Evolutionary conservation across 1,140 invertebrate genomes (phyloP).

Genomic region (Cotesia chilonis): DNA sequence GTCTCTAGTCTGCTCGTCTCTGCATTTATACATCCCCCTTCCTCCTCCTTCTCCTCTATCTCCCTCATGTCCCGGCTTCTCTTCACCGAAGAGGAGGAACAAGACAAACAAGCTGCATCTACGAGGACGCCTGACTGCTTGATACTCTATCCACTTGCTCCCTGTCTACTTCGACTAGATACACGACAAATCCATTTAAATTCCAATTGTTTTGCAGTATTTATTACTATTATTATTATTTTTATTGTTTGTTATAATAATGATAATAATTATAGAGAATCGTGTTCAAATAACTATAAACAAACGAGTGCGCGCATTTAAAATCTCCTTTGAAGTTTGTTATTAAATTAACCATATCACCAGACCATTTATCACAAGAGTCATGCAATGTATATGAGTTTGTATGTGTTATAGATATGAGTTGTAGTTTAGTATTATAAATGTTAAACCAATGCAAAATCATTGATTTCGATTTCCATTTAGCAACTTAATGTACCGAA

Average conservation of each 20-base stretch:
- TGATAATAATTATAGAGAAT: background rate
- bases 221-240: too few species aligned
- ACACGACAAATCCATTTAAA: constrained; percentile 9
- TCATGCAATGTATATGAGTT: constrained; percentile 1
- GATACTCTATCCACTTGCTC: background rate
- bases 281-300: constrained; percentile 4
- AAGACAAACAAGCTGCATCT: background rate
- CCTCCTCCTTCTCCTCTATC: background rate
- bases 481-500: constrained; percentile 63
- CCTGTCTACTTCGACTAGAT: background rate
- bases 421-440: constrained; percentile 13
- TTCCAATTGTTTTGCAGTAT: background rate
- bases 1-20: constrained; percentile 25
- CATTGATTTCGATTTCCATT: constrained; percentile 64
- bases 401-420: background rate
- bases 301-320: constrained; percentile 1
- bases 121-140: background rate
- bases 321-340: constrained; percentile 29
- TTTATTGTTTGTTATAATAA: background rate
- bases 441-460: constrained; percentile 43
- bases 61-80: background rate
- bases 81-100: too few species aligned
- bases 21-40: background rate
- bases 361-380: constrained; percentile 6
- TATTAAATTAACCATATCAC: constrained; percentile 33